phyloP scores from a whole-genome alignment of 2,888 invertebrate species.

The Sminthurides aquaticus region DNA sequence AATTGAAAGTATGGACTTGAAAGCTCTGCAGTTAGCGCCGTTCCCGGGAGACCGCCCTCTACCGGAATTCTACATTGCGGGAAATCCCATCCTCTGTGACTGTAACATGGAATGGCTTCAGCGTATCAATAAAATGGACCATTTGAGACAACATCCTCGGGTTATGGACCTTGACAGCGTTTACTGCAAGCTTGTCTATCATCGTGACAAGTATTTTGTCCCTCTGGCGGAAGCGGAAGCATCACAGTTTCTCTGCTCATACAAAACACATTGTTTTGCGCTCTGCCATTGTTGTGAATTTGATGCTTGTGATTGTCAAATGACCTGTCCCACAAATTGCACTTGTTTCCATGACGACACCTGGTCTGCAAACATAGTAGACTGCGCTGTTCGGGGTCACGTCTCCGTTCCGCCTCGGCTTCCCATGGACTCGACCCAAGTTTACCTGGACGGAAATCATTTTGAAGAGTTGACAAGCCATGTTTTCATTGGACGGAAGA shows the following conservation, averaged over 20 bases:
- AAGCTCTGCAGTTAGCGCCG: constrained; percentile 72
- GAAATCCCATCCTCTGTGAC: constrained; percentile 89
- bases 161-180: constrained; percentile 85
- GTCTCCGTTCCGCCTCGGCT: constrained; percentile 68
- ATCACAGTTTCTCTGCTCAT: constrained; percentile 71
- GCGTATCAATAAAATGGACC: constrained; percentile 74
- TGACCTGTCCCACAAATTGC: constrained; percentile 79
- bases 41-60: constrained; percentile 66
- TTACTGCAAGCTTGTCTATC: constrained; percentile 78
- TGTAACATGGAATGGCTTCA: constrained; percentile 95
- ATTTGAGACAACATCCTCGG: constrained; percentile 75
- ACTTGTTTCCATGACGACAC: constrained; percentile 79
- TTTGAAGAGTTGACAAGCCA: constrained; percentile 71
- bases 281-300: constrained; percentile 83
- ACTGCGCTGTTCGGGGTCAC: constrained; percentile 65
- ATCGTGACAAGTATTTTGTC: constrained; percentile 72
- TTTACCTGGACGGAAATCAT: constrained; percentile 75
- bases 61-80: constrained; percentile 86
- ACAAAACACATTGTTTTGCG: constrained; percentile 74
- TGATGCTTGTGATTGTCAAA: constrained; percentile 84
- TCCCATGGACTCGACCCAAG: constrained; percentile 83
- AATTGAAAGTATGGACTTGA: constrained; percentile 80
- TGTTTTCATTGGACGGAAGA: constrained; percentile 78
- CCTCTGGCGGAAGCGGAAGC: constrained; percentile 69
- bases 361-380: constrained; percentile 76